A percentile compares a stretch with the other conserved stretches of the same genome.
Conservation (phyloP, 2,113 vertebrate species). For the Opisthocomus hoazin region DNA sequence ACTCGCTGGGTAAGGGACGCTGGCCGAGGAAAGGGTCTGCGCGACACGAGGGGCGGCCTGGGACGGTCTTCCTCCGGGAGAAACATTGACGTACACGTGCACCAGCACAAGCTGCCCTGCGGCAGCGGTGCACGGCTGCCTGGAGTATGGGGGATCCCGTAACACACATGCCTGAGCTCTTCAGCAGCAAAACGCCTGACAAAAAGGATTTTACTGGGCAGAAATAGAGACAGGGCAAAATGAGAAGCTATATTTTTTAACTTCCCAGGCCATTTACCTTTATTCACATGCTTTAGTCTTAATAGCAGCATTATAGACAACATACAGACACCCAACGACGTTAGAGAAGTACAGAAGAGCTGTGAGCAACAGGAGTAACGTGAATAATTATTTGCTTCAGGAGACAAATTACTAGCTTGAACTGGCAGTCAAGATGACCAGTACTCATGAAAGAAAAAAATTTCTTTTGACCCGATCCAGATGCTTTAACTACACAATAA, state of each 20-base stretch:
- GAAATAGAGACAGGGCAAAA: background rate
- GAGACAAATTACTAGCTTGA: background rate
- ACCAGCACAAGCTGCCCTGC: background rate
- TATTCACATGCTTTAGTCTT: background rate
- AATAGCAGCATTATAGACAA: background rate
- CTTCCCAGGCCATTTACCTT: background rate
- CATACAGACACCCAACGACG: rapidly evolving
- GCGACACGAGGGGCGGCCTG: rapidly evolving
- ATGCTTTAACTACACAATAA: background rate
- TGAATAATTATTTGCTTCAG: background rate
- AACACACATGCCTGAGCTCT: background rate
- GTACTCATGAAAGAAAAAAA: background rate
- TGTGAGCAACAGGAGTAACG: background rate
- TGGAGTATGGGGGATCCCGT: rapidly evolving
- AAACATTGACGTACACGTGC: rapidly evolving
- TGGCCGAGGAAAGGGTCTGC: background rate
- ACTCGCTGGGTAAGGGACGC: rapidly evolving
- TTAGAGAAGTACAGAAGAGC: background rate
- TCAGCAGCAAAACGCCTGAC: background rate
- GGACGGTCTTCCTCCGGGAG: background rate
- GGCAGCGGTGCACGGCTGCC: background rate
- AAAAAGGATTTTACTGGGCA: background rate
- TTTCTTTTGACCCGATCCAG: background rate
- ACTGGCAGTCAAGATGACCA: background rate
- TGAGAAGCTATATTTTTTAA: background rate